Percentiles rank a stretch among this genome's conserved stretches.
phyloP scores from a whole-genome alignment of 2,797 vertebrate genomes.

The Merluccius polli region DNA sequence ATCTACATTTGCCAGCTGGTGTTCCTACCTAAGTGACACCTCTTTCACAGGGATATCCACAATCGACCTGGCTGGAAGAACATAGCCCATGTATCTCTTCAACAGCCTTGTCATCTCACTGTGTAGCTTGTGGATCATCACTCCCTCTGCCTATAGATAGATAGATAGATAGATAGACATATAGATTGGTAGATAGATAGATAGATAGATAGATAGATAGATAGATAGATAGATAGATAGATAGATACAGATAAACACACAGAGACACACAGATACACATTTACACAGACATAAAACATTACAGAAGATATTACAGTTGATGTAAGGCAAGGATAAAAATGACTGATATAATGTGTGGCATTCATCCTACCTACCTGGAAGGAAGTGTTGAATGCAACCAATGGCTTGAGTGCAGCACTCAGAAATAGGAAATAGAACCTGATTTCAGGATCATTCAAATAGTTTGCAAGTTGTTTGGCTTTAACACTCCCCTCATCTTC shows the following conservation, averaged over 20 bases:
- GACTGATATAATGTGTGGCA: background rate
- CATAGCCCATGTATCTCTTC: background rate
- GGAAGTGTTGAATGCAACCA: constrained; percentile 20
- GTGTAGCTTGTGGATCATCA: background rate
- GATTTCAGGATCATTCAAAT: constrained; percentile 7
- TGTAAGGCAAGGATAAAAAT: background rate
- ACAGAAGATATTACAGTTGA: too few species aligned
- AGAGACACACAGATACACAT: too few species aligned
- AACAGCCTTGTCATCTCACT: constrained; percentile 6
- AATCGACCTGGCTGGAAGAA: constrained; percentile 10
- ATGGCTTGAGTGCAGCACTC: constrained; percentile 20
- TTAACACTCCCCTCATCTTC: constrained; percentile 15
- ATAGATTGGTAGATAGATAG: too few species aligned
- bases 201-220: too few species aligned
- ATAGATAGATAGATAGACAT: background rate
- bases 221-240: too few species aligned
- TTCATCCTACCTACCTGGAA: constrained; percentile 19
- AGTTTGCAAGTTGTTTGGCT: constrained; percentile 13
- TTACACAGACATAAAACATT: too few species aligned
- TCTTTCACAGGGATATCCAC: constrained; percentile 13
- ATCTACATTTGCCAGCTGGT: constrained; percentile 22
- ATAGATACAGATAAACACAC: too few species aligned
- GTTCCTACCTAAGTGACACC: background rate
- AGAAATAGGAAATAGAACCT: constrained; percentile 25
- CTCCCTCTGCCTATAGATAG: constrained; percentile 5